These are phyloP conservation scores for Gallinago solitaria DNA, from an alignment of 2,797 vertebrate genomes.

Conservation along the genomic window DNA sequence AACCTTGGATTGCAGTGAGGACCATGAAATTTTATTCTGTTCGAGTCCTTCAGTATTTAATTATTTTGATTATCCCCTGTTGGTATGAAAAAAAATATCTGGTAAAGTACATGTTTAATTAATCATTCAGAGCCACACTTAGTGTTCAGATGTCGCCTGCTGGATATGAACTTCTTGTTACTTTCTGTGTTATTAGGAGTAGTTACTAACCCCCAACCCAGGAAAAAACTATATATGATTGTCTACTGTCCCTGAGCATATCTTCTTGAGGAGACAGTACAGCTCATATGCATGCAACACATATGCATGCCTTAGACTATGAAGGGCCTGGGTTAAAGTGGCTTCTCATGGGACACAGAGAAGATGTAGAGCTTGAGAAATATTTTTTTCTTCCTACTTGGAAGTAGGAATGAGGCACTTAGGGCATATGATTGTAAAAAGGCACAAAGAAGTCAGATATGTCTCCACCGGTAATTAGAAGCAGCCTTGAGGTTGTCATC, in stretches of 20 bases:
- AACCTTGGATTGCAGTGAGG: not conserved
- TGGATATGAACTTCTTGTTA: not conserved
- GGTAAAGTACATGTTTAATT: slow-evolving; percentile 13
- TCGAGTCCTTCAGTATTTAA: slow-evolving; percentile 12
- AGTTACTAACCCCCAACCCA: not conserved
- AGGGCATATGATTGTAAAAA: not conserved
- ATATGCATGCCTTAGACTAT: rapidly evolving
- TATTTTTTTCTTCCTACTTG: not conserved
- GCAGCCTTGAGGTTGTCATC: slow-evolving; percentile 54
- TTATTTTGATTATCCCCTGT: slow-evolving; percentile 41
- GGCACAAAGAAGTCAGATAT: not conserved
- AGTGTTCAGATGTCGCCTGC: not conserved
- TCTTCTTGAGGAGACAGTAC: not conserved
- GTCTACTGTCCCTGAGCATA: not conserved
- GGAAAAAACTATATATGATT: not conserved
- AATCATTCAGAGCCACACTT: not conserved
- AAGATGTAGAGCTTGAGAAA: not conserved
- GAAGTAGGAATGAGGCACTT: not conserved
- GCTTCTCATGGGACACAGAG: not conserved
- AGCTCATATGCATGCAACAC: rapidly evolving
- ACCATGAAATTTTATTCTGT: slow-evolving; percentile 7
- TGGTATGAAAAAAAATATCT: not conserved
- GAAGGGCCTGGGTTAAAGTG: not conserved
- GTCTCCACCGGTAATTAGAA: not conserved
- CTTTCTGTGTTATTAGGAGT: not conserved